Conservation (phyloP, 2,888 invertebrate genomes). For the Perizoma flavofasciatum region DNA sequence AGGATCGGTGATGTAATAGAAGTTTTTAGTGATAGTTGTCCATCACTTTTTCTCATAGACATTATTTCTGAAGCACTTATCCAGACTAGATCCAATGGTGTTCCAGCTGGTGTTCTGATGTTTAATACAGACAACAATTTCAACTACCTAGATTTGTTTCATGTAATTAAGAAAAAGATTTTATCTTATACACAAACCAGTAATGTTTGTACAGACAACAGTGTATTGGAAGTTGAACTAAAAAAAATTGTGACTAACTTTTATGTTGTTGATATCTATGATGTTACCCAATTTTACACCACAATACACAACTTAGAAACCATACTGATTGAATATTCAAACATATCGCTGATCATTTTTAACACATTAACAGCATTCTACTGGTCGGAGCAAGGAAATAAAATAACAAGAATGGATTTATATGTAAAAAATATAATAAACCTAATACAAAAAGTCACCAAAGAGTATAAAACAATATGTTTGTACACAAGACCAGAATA, state of each 20-base stretch:
- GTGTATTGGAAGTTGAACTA: slow-evolving; percentile 41
- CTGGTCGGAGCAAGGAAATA: slow-evolving; percentile 78
- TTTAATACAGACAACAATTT: slow-evolving; percentile 75
- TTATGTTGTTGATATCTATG: slow-evolving; percentile 64
- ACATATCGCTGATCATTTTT: slow-evolving; percentile 69
- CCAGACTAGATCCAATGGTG: slow-evolving; percentile 50
- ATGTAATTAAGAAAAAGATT: slow-evolving; percentile 43
- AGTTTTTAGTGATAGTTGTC: slow-evolving; percentile 54
- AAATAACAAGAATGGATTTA: slow-evolving; percentile 75
- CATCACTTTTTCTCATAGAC: slow-evolving; percentile 59
- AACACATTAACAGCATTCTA: slow-evolving; percentile 79
- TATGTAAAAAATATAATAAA: slow-evolving; percentile 73
- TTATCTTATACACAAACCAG: slow-evolving; percentile 14
- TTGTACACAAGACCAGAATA: slow-evolving; percentile 81
- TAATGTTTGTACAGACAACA: slow-evolving; percentile 20
- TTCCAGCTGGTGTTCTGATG: slow-evolving; percentile 61
- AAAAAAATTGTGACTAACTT: slow-evolving; percentile 53
- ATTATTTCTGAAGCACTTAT: slow-evolving; percentile 64
- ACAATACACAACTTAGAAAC: slow-evolving; percentile 73
- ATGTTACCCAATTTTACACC: slow-evolving; percentile 67
- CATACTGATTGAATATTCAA: slow-evolving; percentile 59
- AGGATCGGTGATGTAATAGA: slow-evolving; percentile 66
- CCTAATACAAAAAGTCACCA: slow-evolving; percentile 70
- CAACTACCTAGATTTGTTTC: slow-evolving; percentile 49
- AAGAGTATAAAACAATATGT: slow-evolving; percentile 75